A percentile compares a stretch with the other conserved stretches of the same genome.
These are phyloP conservation scores for Mirza zaza DNA, from an alignment of 2,113 vertebrate species.

Conservation along the genomic window DNA sequence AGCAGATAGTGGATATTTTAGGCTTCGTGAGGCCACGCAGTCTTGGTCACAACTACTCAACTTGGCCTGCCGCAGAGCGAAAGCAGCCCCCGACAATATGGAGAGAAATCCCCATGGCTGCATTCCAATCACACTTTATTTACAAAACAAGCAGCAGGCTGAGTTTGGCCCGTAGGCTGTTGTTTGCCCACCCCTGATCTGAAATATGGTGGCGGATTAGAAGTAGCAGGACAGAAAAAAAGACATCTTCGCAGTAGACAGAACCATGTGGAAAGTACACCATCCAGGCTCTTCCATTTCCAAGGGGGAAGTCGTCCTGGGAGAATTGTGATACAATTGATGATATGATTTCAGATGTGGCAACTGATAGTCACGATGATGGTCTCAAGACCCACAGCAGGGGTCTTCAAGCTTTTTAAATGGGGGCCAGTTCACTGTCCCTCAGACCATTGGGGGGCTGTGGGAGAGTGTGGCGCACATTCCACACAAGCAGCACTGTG, in stretches of 20 bases:
- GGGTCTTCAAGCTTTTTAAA: too few relatives aligned
- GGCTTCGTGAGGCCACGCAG: neutral
- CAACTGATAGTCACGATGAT: neutral
- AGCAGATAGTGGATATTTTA: neutral
- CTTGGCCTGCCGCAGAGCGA: neutral
- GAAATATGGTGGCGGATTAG: neutral
- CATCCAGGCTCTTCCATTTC: neutral
- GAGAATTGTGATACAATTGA: neutral
- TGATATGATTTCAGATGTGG: neutral
- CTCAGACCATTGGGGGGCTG: too few relatives aligned
- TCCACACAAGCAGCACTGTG: too few relatives aligned
- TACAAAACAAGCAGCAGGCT: neutral
- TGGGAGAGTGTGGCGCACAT: too few relatives aligned
- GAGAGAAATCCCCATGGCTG: neutral
- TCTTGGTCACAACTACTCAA: neutral
- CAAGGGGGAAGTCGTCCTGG: neutral
- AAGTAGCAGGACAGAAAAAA: neutral
- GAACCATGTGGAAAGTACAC: neutral
- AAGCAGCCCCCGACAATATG: neutral
- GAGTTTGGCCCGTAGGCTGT: neutral
- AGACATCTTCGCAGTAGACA: neutral
- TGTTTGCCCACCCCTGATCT: neutral
- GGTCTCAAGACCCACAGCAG: neutral
- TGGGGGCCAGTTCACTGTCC: too few relatives aligned
- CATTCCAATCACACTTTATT: slow-evolving; percentile 36